Base-by-base conservation (phyloP, 1,140 invertebrate genomes). In the Teleopsis dalmanni region DNA sequence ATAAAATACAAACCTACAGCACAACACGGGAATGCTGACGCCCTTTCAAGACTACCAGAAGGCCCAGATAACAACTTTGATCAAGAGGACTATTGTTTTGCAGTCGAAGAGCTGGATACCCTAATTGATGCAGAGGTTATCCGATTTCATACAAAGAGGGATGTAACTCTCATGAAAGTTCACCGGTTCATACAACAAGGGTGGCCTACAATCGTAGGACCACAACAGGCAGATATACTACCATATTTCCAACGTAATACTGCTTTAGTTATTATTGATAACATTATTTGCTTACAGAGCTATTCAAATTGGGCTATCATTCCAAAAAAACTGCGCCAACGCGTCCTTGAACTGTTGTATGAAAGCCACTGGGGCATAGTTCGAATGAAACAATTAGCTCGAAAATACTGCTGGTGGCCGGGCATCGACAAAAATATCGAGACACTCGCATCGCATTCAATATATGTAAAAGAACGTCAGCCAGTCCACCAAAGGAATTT, bases 321-420 rank as follows among this genome's bases (percentile, higher is more conserved):
- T n/a, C n/a, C n/a, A n/a, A n/a, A n/a, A n/a, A n/a, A n/a, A n/a
- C n/a, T n/a, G n/a, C n/a, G n/a, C n/a, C n/a, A n/a, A n/a, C n/a
- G 52, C 16, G 23, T 70, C 18, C 47, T 72, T 14, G 35, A 61
- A 34, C 47, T 68, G 34, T 51, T 76, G 9, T 73, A 75, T 52
- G 45, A 47, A 18, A 52, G 25, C 29, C 73, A 75, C 49, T 47
- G 57, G 8, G 71, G 72, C 6, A 59, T 72, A 9, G 53, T 57
- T 7, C 57, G 57, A 48, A 76, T 73, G 65, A 76, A 76, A 48
- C 35, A 59, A 2, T 43, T 72, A 7, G 72, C 72, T 5, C 16
- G 66, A 37, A 47, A 29, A 31, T 62, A 73, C 51, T 48, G 71
- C 13, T 63, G 54, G 60, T 76, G 62, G 60, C 62, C 64, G 16